Conservation (phyloP, 2,888 invertebrate genomes). For the Blastobasis adustella region DNA sequence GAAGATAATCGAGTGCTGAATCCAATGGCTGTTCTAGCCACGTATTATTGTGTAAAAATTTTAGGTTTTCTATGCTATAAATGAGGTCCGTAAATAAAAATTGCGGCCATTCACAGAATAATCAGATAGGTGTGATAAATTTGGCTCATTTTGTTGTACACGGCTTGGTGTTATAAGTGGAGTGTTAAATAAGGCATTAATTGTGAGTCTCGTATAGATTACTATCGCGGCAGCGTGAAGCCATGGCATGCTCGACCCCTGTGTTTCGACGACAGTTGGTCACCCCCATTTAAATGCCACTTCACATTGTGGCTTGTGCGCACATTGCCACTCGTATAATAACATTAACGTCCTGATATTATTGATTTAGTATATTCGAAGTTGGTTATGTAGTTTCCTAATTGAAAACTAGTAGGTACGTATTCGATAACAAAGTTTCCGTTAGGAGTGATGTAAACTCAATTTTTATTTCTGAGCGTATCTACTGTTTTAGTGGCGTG, state of each 20-base stretch:
- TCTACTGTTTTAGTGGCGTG: too few relatives aligned
- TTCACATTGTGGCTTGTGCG: constrained; percentile 71
- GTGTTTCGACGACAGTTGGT: constrained; percentile 70
- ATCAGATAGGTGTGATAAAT: constrained; percentile 13
- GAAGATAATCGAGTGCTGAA: constrained; percentile 60
- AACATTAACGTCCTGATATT: constrained; percentile 51
- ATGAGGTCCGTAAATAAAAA: not conserved
- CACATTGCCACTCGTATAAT: constrained; percentile 52
- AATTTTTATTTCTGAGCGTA: too few relatives aligned
- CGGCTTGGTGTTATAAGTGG: constrained; percentile 31
- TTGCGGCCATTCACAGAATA: not conserved
- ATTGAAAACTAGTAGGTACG: too few relatives aligned
- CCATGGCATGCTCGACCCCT: constrained; percentile 60
- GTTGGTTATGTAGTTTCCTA: constrained; percentile 4
- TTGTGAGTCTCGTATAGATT: constrained; percentile 64
- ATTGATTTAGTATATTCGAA: constrained; percentile 30
- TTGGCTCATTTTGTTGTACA: constrained; percentile 18
- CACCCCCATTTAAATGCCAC: constrained; percentile 70
- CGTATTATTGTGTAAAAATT: too few relatives aligned
- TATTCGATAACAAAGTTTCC: too few relatives aligned
- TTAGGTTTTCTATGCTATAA: constrained; percentile 9
- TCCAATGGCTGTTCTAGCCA: constrained; percentile 7
- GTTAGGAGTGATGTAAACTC: too few relatives aligned
- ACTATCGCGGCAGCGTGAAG: constrained; percentile 66
- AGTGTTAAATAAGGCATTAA: constrained; percentile 66